Evolutionary conservation across 2,888 invertebrate genomes (phyloP).

Genomic region (Melikaiella ostensackeni): DNA sequence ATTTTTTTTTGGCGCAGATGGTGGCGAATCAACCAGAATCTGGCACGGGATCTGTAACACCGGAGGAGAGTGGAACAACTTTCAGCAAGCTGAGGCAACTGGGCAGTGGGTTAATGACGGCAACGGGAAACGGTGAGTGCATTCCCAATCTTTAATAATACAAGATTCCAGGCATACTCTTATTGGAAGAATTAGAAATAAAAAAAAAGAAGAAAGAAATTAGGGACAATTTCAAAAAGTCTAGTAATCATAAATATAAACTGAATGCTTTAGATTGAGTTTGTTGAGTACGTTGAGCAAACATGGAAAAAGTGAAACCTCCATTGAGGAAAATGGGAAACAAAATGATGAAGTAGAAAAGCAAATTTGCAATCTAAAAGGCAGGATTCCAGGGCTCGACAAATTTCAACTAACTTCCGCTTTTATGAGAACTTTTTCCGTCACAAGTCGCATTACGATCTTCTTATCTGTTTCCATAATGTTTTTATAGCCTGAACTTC

Average conservation of each 20-base stretch:
- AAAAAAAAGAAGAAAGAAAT: too few relatives aligned
- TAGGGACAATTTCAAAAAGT: too few relatives aligned
- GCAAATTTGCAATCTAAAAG: not conserved
- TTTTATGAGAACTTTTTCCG: not conserved
- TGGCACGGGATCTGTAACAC: slow-evolving; percentile 80
- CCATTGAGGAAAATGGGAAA: not conserved
- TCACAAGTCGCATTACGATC: slow-evolving; percentile 16
- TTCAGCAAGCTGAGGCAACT: slow-evolving; percentile 89
- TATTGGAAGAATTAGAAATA: too few relatives aligned
- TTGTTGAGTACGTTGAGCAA: not conserved
- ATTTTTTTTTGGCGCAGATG: slow-evolving; percentile 81
- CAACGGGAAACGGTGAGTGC: slow-evolving; percentile 89
- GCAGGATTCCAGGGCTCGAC: slow-evolving; percentile 28
- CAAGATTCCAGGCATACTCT: too few relatives aligned
- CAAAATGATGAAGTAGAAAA: not conserved
- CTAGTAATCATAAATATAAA: not conserved
- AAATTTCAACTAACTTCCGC: slow-evolving; percentile 40
- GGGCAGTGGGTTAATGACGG: slow-evolving; percentile 84
- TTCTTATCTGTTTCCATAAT: slow-evolving; percentile 15
- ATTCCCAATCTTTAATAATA: slow-evolving; percentile 6
- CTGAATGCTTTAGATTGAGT: not conserved
- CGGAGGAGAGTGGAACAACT: slow-evolving; percentile 83
- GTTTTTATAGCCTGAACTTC: slow-evolving; percentile 1
- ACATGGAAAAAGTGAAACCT: not conserved
- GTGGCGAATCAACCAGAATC: slow-evolving; percentile 88